Conservation (phyloP, 2,797 vertebrate genomes). For the Xerus rutilus region DNA sequence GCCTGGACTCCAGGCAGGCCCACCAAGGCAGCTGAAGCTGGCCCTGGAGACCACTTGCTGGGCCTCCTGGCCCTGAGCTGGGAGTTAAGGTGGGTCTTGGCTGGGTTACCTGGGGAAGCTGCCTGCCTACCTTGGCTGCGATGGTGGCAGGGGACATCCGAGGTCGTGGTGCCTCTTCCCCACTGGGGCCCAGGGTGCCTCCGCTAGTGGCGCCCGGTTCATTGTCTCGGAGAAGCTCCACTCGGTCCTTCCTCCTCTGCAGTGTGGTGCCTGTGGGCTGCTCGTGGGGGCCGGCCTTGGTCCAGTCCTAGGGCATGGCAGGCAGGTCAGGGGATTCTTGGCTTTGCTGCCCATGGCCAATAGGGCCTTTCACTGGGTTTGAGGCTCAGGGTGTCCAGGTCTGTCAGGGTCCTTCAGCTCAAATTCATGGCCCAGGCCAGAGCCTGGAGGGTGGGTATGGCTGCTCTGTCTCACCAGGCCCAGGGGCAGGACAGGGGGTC, state of each 20-base stretch:
- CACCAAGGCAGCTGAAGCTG: accelerated
- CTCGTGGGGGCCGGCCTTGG: constrained; percentile 94
- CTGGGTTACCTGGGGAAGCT: accelerated
- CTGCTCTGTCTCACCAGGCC: neutral
- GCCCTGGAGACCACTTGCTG: neutral
- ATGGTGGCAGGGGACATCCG: constrained; percentile 94
- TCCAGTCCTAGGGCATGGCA: constrained; percentile 92
- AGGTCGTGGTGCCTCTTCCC: constrained; percentile 91
- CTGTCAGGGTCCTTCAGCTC: neutral
- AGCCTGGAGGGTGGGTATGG: neutral
- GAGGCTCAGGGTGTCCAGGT: neutral
- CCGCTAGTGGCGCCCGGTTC: constrained; percentile 88
- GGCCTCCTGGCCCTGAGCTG: neutral
- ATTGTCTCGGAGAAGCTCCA: constrained; percentile 92
- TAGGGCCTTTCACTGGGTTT: neutral
- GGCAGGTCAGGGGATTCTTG: neutral
- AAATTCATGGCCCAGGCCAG: neutral
- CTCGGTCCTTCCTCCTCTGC: constrained; percentile 93
- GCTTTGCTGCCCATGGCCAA: neutral
- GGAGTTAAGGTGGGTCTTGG: neutral
- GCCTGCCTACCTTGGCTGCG: constrained; percentile 92
- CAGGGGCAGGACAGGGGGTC: neutral
- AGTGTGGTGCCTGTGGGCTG: constrained; percentile 89
- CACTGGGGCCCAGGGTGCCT: constrained; percentile 85
- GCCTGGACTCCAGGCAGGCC: accelerated